Conservation (phyloP, 2,113 vertebrate species). For the Urocolius indicus region DNA sequence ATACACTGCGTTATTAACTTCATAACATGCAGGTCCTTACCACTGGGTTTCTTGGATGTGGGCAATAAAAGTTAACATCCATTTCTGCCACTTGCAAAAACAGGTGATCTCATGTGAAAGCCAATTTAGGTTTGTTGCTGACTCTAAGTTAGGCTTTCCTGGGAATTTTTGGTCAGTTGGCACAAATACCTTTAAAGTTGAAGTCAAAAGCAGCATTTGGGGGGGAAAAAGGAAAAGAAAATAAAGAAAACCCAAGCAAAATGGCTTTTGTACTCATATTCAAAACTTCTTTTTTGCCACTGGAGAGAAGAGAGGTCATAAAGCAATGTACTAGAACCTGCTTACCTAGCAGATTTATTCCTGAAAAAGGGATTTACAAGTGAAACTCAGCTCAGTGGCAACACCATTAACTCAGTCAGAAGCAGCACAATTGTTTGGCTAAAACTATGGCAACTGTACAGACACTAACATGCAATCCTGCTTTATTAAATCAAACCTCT, state of each 20-base stretch:
- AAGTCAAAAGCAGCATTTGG: neutral
- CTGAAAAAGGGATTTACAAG: constrained; percentile 35
- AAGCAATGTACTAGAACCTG: constrained; percentile 21
- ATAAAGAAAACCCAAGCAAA: neutral
- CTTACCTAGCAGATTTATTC: constrained; percentile 48
- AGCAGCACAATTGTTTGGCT: constrained; percentile 65
- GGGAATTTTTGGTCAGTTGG: neutral
- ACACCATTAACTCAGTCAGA: constrained; percentile 45
- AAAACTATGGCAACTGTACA: constrained; percentile 70
- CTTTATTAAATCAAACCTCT: constrained; percentile 74
- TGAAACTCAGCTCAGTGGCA: constrained; percentile 48
- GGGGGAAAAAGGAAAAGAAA: no score
- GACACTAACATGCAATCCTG: constrained; percentile 64
- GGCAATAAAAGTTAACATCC: neutral
- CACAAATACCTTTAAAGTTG: neutral
- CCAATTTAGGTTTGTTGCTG: neutral
- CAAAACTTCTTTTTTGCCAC: neutral
- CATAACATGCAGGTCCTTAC: neutral
- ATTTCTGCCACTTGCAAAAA: neutral
- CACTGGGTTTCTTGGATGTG: neutral
- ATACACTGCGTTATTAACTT: neutral
- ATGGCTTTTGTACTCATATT: neutral
- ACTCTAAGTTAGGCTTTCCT: neutral
- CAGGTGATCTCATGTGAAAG: neutral
- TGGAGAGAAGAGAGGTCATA: neutral